Conservation (phyloP, 2,888 invertebrate species). For the Lucinisca nassula region DNA sequence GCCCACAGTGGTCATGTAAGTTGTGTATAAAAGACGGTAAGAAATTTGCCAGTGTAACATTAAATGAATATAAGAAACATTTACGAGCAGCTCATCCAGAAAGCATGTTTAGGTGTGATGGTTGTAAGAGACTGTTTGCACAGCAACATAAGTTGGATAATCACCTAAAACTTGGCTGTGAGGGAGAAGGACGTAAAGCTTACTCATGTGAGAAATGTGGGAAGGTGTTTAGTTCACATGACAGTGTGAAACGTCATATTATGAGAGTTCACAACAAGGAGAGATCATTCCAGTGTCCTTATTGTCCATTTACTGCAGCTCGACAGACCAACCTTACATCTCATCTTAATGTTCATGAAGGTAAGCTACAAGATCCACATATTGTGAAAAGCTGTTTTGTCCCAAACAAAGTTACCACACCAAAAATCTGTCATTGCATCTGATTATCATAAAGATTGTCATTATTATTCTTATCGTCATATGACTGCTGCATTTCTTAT, state of each 20-base stretch:
- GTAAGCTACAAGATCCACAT: too few species aligned
- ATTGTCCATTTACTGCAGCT: conserved; percentile 60
- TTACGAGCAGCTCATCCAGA: conserved; percentile 33
- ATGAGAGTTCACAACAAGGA: conserved; percentile 56
- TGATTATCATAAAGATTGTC: too few species aligned
- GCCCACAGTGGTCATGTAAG: conserved; percentile 20
- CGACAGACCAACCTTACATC: conserved; percentile 40
- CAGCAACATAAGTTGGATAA: conserved; percentile 14
- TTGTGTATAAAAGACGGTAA: conserved; percentile 3
- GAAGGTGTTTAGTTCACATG: conserved; percentile 41
- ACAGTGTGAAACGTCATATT: conserved; percentile 51
- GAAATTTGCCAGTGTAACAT: not conserved
- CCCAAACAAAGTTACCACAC: too few species aligned
- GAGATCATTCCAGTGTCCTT: conserved; percentile 59
- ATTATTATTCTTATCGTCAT: too few species aligned
- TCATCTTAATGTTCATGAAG: conserved; percentile 59
- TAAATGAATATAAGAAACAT: conserved; percentile 26
- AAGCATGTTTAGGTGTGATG: conserved; percentile 26
- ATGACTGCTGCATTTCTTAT: too few species aligned
- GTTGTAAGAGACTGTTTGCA: conserved; percentile 35
- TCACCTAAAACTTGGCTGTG: conserved; percentile 33
- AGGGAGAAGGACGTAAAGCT: not conserved
- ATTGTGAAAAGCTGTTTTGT: too few species aligned
- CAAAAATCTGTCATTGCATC: too few species aligned
- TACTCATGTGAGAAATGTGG: conserved; percentile 60